A percentile compares a stretch with the other conserved stretches of the same genome.
phyloP scores from a whole-genome alignment of 37 sponge, comb jelly and placozoan genomes.

The Lycopodina hypogea region DNA sequence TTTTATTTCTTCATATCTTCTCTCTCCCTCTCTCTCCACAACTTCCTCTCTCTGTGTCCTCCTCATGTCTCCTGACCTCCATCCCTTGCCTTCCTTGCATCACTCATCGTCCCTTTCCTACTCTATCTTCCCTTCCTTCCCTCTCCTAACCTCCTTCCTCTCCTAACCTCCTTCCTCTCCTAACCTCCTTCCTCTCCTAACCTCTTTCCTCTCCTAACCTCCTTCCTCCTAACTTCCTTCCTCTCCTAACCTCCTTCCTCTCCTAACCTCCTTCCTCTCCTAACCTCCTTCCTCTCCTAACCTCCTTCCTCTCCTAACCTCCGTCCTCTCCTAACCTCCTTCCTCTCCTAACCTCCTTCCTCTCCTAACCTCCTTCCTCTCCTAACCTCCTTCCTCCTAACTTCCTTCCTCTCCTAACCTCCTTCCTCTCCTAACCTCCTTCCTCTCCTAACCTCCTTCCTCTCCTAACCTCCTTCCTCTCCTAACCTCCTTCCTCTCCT shows the following conservation, averaged over 20 bases:
- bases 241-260: not conserved
- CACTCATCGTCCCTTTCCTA: too few species aligned
- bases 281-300: not conserved
- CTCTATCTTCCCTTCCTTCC: too few species aligned
- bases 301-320: conserved; percentile 8
- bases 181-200: not conserved
- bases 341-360: not conserved
- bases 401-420: not conserved
- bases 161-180: not conserved
- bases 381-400: not conserved
- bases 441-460: not conserved
- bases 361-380: conserved; percentile 4
- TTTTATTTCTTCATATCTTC: too few species aligned
- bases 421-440: not conserved
- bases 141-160: conserved; percentile 1
- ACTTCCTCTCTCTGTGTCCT: not conserved
- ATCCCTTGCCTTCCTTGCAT: too few species aligned
- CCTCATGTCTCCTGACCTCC: not conserved
- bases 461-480: not conserved
- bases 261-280: not conserved
- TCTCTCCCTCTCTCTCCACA: conserved; percentile 4
- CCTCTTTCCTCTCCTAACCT: conserved; percentile 7
- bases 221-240: not conserved
- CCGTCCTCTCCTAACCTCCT: not conserved
- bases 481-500: too few species aligned